Conservation (phyloP, 2,797 vertebrate genomes). For the Aratinga solstitialis region DNA sequence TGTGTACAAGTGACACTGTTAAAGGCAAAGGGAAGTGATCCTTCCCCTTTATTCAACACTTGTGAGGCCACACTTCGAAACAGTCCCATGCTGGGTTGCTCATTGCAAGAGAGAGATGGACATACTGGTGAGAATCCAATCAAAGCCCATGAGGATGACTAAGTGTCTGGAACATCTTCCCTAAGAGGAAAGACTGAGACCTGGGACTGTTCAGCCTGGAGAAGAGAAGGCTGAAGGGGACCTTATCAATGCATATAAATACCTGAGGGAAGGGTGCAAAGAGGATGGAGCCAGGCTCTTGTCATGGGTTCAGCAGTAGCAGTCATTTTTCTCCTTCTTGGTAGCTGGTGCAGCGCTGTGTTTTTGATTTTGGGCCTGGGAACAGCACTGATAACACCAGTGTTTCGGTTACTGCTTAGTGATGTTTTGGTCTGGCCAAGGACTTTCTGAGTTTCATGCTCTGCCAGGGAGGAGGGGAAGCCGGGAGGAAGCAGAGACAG, state of each 20-base stretch:
- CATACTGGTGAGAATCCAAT: neutral
- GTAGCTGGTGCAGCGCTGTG: no score
- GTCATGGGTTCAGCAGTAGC: no score
- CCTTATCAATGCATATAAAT: neutral
- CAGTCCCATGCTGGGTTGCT: neutral
- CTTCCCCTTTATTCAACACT: neutral
- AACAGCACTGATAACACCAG: no score
- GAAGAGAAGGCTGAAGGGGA: neutral
- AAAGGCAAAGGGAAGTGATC: neutral
- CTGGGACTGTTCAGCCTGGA: neutral
- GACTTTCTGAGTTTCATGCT: no score
- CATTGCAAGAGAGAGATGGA: neutral
- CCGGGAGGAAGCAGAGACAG: no score
- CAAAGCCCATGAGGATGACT: neutral
- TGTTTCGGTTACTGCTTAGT: no score
- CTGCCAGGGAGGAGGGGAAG: no score
- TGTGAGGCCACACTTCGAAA: neutral
- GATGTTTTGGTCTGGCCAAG: no score
- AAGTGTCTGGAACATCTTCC: neutral
- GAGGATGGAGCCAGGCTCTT: no score
- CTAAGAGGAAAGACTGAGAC: neutral
- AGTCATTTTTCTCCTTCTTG: no score
- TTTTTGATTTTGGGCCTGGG: no score
- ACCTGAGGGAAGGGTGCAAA: neutral
- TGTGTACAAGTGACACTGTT: neutral